Base-by-base conservation (phyloP, 1,140 invertebrate genomes). In the Aphidius ervi region DNA sequence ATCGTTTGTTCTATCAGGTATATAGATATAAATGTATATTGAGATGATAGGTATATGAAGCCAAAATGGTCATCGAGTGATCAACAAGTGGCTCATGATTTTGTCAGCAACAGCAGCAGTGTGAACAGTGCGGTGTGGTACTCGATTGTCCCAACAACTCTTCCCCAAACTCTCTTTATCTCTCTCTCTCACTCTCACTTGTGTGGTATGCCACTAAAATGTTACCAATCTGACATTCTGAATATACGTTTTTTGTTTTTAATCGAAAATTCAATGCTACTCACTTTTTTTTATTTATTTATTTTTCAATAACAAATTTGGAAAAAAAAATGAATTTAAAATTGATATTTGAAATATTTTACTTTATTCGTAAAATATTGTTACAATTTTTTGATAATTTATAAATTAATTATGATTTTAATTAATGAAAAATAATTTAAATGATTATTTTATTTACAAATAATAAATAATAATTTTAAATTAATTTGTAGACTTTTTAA, bases 21-120 rank as follows among this genome's bases (percentile, higher is more conserved):
- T 39, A 54, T 46, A 46, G 2, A 2, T 46, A 46, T 46, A 46
- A 3, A 46, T 46, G 4, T n/a, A 46, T 9, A 46, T 9, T 9
- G 9, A 46, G 45, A 31, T 31, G 23, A 31, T 31, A 31, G 23
- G 23, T 31, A 31, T 31, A 31, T 31, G 23, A 31, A 31, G 23
- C 23, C 23, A 31, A 31, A 63, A 58, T 57, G 72, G 68, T 74
- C 70, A 74, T 74, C 67, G 67, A 49, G 40, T 63, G 61, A 75
- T 75, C 74, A 77, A 77, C 75, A 77, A 76, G 74, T 77, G 74
- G 71, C 70, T 75, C 72, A 72, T 76, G 75, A 77, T 77, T 77
- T 75, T 75, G 70, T 75, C 73, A 77, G 72, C 68, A 70, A 66
- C 59, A 53, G 20, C 46, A 40, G 39, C 31, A 43, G 46, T 23